These are phyloP conservation scores for Achroia grisella DNA, from an alignment of 1,140 invertebrate species.

Conservation along the genomic window DNA sequence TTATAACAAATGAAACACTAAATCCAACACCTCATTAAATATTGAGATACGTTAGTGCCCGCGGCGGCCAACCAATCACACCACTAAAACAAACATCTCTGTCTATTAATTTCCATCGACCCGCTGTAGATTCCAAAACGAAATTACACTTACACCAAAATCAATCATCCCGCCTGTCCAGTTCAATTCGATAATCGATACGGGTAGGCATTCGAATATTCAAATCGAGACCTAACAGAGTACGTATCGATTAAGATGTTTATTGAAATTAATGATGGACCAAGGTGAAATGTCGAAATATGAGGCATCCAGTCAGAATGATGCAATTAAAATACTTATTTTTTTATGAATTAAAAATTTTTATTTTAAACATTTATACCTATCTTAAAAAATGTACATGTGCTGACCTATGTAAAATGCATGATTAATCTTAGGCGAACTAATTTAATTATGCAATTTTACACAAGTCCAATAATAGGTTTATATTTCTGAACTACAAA, in stretches of 20 bases:
- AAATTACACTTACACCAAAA: conserved; percentile 40
- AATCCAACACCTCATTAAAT: conserved; percentile 57
- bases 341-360: too few relatives aligned
- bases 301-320: too few relatives aligned
- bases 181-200: conserved; percentile 46
- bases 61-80: conserved; percentile 37
- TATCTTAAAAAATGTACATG: too few relatives aligned
- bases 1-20: conserved; percentile 36
- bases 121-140: conserved; percentile 21
- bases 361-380: too few relatives aligned
- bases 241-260: conserved; percentile 19
- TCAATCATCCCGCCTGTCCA: conserved; percentile 42
- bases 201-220: conserved; percentile 30
- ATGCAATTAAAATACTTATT: too few relatives aligned
- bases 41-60: conserved; percentile 45
- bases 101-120: conserved; percentile 48
- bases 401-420: too few relatives aligned
- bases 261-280: conserved; percentile 20
- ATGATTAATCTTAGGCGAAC: too few relatives aligned
- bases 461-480: too few relatives aligned
- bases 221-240: conserved; percentile 22
- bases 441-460: too few relatives aligned
- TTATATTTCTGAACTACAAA: too few relatives aligned
- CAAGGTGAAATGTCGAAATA: too few relatives aligned
- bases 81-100: conserved; percentile 61